Base-by-base conservation (phyloP, 2,888 invertebrate species). In the Athetis lepigone region DNA sequence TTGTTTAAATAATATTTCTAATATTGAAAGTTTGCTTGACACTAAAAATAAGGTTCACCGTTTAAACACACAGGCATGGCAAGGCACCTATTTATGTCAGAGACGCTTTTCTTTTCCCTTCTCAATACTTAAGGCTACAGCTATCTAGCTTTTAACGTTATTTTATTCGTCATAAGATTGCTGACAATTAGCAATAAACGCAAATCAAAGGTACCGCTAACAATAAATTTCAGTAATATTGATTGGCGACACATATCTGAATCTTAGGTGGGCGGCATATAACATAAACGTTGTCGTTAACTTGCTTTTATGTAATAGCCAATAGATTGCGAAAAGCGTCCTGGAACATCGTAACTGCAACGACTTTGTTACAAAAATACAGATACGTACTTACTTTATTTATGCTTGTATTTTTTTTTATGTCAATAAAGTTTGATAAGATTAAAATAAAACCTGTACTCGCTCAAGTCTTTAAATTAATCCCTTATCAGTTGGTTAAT, bases 121-220 rank as follows among this genome's bases (percentile, higher is more conserved):
- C 25, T 18, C 7, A 3, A 21, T 27, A 29, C 27, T 6, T 33
- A 13, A 11, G 13, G n/a, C 4, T 37, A 4, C 1, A 49, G 13
- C 7, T 29, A 19, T 43, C 19, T 19, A 16, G 13, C 9, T 47
- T 70, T 49, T 8, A 49, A n/a, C 52, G 42, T 51, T 36, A 49
- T 57, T 51, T 59, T 68, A 67, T 70, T 51, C 49, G 6, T 62
- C 60, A 61, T 68, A 59, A 58, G 73, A 77, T 58, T 63, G 51
- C 64, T 70, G 76, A 67, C 82, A 84, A 79, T 85, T 75, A 67
- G 62, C 82, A 74, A 70, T 78, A 76, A 82, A 81, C 47, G 45
- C 47, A 70, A 70, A 66, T 74, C 80, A 83, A 83, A 75, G 61
- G 40, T 4, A 42, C 83, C 82, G 82, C 52, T 39, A 39, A 54